Evolutionary conservation across 2,888 invertebrate species (phyloP).

Genomic region (Hyles lineata): DNA sequence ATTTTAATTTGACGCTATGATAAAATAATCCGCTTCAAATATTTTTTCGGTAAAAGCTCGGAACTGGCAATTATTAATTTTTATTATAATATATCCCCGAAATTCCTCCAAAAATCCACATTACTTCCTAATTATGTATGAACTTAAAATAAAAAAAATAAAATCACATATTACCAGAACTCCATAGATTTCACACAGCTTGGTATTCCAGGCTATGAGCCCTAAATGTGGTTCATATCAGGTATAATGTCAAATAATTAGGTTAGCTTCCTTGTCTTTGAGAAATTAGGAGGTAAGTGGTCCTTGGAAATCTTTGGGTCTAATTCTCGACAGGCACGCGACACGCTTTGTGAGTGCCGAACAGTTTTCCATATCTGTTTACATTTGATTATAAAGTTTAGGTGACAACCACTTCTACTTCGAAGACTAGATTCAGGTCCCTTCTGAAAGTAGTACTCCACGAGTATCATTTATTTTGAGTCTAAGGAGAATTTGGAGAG

Average conservation of each 20-base stretch:
- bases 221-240: not conserved
- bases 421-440: not conserved
- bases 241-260: constrained; percentile 29
- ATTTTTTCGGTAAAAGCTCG: too few species aligned
- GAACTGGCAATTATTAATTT: too few species aligned
- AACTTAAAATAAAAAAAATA: too few species aligned
- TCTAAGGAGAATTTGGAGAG: too few species aligned
- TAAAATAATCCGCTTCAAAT: too few species aligned
- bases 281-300: constrained; percentile 17
- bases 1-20: too few species aligned
- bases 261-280: constrained; percentile 24
- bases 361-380: constrained; percentile 2
- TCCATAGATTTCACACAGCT: not conserved
- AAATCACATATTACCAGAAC: not conserved
- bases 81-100: too few species aligned
- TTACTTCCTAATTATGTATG: too few species aligned
- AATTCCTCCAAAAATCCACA: too few species aligned
- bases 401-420: not conserved
- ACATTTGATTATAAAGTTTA: constrained; percentile 4
- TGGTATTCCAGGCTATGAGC: not conserved
- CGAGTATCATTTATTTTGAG: too few species aligned
- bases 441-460: not conserved
- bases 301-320: constrained; percentile 17
- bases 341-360: not conserved
- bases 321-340: not conserved